Evolutionary conservation across 2,888 invertebrate genomes (phyloP).

Genomic region (Liposcelis brunnea): DNA sequence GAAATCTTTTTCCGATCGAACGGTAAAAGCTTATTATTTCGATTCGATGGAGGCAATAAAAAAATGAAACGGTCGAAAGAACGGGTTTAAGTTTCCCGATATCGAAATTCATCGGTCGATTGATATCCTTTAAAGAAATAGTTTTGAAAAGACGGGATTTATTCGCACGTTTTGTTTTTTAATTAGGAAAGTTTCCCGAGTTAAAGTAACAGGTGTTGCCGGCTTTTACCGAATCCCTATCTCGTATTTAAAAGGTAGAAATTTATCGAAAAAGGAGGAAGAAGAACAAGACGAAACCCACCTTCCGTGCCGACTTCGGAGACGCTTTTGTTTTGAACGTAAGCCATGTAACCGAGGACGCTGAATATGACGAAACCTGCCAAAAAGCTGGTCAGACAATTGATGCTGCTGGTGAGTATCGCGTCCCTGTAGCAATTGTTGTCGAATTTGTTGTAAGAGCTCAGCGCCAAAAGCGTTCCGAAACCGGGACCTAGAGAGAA

Average conservation of each 20-base stretch:
- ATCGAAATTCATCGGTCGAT: too few relatives aligned
- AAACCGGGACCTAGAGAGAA: conserved; percentile 88
- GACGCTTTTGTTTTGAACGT: conserved; percentile 69
- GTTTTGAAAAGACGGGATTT: too few relatives aligned
- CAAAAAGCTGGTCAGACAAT: conserved; percentile 80
- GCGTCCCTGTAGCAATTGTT: conserved; percentile 85
- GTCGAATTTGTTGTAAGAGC: conserved; percentile 87
- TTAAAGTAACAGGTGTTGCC: too few relatives aligned
- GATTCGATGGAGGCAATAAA: too few relatives aligned
- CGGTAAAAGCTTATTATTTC: background rate
- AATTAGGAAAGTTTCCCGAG: too few relatives aligned
- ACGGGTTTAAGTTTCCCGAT: too few relatives aligned
- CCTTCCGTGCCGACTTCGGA: conserved; percentile 73
- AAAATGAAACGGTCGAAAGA: too few relatives aligned
- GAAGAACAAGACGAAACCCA: conserved; percentile 22
- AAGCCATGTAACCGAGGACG: conserved; percentile 89
- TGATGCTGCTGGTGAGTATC: conserved; percentile 72
- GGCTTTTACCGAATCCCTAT: too few relatives aligned
- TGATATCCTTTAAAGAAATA: too few relatives aligned
- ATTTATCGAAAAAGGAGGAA: too few relatives aligned
- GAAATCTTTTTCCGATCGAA: conserved; percentile 2
- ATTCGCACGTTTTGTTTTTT: too few relatives aligned
- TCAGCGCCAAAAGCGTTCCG: conserved; percentile 72
- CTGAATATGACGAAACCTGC: conserved; percentile 91
- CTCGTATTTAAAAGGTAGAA: too few relatives aligned